Conservation (phyloP, 1,140 invertebrate genomes). For the Ganaspis sp. region DNA sequence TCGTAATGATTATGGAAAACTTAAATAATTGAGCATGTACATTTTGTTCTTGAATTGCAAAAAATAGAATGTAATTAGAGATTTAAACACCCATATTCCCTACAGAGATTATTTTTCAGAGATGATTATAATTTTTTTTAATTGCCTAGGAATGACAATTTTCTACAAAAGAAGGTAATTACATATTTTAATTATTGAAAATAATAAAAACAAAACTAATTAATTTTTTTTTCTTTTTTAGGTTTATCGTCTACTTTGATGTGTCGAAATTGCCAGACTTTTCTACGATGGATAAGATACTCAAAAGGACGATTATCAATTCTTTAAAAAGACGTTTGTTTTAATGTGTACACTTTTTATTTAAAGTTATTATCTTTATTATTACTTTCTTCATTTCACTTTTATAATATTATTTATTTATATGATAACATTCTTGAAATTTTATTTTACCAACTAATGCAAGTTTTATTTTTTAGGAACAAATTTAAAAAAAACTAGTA, state of each 20-base stretch:
- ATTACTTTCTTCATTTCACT: no score
- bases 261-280: not conserved
- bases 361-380: no score
- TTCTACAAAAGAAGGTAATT: not conserved
- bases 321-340: no score
- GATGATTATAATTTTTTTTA: conserved; percentile 8
- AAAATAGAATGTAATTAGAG: conserved; percentile 73
- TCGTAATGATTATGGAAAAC: conserved; percentile 70
- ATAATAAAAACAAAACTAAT: not conserved
- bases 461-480: no score
- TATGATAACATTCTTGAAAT: no score
- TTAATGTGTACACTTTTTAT: no score
- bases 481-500: no score
- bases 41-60: conserved; percentile 72
- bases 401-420: no score
- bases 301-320: not conserved
- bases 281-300: not conserved
- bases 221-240: not conserved
- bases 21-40: conserved; percentile 74
- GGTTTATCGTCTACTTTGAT: not conserved
- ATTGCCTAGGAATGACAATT: no score
- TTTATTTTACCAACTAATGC: no score
- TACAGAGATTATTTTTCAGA: no score
- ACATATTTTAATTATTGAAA: not conserved
- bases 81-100: conserved; percentile 71